A percentile compares a stretch with the other conserved stretches of the same genome.
These are phyloP conservation scores for Lepidocyrtinus sp. DNA, from an alignment of 2,888 invertebrate species.

Conservation along the genomic window DNA sequence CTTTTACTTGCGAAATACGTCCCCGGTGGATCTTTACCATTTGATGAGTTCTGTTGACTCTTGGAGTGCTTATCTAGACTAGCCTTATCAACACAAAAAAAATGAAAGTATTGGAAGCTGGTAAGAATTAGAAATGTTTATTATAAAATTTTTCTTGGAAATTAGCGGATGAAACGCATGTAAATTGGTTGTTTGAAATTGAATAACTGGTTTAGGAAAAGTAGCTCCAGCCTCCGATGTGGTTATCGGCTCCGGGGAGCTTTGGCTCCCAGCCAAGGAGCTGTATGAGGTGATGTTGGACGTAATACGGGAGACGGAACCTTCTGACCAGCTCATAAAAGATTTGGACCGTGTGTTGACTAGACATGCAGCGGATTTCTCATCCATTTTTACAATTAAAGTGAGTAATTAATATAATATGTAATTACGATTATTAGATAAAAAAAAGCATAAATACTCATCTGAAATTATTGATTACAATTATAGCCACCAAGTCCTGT, in stretches of 20 bases:
- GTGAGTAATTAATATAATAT: constrained; percentile 75
- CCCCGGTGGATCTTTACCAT: no score
- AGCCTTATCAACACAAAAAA: no score
- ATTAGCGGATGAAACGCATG: no score
- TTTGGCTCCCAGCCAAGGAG: constrained; percentile 90
- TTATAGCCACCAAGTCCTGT: constrained; percentile 78
- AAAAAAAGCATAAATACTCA: no score
- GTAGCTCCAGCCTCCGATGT: constrained; percentile 39
- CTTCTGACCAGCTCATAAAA: constrained; percentile 74
- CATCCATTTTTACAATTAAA: constrained; percentile 87
- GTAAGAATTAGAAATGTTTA: no score
- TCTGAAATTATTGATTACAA: constrained; percentile 11
- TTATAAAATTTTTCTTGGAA: no score
- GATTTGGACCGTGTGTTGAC: constrained; percentile 79
- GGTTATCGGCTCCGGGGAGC: constrained; percentile 77
- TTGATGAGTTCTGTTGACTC: no score
- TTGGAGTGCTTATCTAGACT: no score
- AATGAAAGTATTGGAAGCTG: neutral
- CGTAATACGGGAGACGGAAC: constrained; percentile 71
- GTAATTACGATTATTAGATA: neutral
- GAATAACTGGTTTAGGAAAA: no score
- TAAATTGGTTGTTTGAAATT: no score
- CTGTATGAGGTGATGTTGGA: constrained; percentile 74
- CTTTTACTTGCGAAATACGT: no score
- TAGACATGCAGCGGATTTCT: constrained; percentile 89